Evolutionary conservation across 1,140 invertebrate species (phyloP), one percentile per base, ranked within the genome.

Genomic region (Aphelinus atriplicis): DNA sequence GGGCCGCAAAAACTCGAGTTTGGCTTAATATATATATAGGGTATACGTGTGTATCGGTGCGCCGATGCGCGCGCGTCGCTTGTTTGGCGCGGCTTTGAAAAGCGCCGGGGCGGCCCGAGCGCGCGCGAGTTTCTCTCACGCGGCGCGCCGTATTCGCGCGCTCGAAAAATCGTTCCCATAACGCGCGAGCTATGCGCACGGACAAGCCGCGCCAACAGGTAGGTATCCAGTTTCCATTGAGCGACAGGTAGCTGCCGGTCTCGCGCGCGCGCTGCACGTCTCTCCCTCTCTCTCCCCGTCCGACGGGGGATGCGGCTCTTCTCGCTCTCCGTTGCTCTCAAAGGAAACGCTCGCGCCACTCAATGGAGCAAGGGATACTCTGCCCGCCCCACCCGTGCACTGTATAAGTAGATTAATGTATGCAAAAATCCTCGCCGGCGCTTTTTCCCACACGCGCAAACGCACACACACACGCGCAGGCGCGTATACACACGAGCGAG

Each of bases 191-290:
- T 26, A 26, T 26, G 26, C 26, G 26, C 26, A 26, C 26, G 26
- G 26, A 26, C 26, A 0, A 26, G 26, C 26, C 26, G 26, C 45
- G 56, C 64, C 66, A 58, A 75, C 73, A 75, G 73, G 73, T 75
- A 75, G 73, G 68, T 75, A 75, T 75, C 67, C 68, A 75, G 73
- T 75, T 75, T 75, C 73, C 68, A 75, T 75, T 75, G 73, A 75
- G 68, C 73, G 73, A 75, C 73, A 75, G 73, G 73, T 75, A 75
- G 73, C 68, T 75, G 55, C 60, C 64, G 53, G 46, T 60, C 55
- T 60, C 43, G 1, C 46, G 9, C 48, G 62, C 3, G 47, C 48
- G 7, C 3, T 6, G n/a, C 57, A 42, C 3, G 2, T 6, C 58
- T 43, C 42, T 43, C 58, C 26, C 58, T 26, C 42, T 43, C 58